These are phyloP conservation scores for Pterostichus madidus DNA, from an alignment of 2,888 invertebrate genomes.

Conservation along the genomic window DNA sequence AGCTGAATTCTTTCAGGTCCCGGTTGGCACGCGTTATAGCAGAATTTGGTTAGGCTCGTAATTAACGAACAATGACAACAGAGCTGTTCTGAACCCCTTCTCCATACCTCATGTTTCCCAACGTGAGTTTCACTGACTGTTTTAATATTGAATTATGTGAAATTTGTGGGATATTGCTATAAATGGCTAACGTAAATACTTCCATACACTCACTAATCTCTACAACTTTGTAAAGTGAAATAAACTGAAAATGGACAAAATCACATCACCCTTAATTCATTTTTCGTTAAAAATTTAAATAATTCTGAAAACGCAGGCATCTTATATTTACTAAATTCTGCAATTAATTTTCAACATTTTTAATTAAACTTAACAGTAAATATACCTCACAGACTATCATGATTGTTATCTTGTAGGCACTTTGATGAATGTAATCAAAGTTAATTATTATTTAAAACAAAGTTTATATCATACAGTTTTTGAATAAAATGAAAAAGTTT, in stretches of 20 bases:
- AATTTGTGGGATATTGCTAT: slow-evolving; percentile 31
- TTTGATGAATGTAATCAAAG: too few species aligned
- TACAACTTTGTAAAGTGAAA: not conserved
- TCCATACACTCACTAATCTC: not conserved
- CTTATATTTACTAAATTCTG: too few species aligned
- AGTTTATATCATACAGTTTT: too few species aligned
- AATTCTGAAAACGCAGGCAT: too few species aligned
- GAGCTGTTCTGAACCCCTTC: not conserved
- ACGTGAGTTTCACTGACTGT: slow-evolving; percentile 31
- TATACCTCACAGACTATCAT: too few species aligned
- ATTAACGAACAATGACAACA: slow-evolving; percentile 56
- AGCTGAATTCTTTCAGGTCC: slow-evolving; percentile 51
- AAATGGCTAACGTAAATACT: slow-evolving; percentile 17
- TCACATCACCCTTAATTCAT: too few species aligned
- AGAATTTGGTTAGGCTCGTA: slow-evolving; percentile 48
- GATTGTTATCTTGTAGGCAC: too few species aligned
- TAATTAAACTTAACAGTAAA: too few species aligned
- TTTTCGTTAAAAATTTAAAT: too few species aligned
- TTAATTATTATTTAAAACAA: too few species aligned
- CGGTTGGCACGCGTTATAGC: slow-evolving; percentile 19
- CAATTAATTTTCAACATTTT: too few species aligned
- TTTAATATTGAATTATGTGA: slow-evolving; percentile 54
- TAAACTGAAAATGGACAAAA: not conserved
- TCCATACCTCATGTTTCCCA: not conserved
- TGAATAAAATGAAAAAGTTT: too few species aligned